These are phyloP conservation scores for Callipepla californica DNA, from an alignment of 2,113 vertebrate genomes.

Conservation along the genomic window DNA sequence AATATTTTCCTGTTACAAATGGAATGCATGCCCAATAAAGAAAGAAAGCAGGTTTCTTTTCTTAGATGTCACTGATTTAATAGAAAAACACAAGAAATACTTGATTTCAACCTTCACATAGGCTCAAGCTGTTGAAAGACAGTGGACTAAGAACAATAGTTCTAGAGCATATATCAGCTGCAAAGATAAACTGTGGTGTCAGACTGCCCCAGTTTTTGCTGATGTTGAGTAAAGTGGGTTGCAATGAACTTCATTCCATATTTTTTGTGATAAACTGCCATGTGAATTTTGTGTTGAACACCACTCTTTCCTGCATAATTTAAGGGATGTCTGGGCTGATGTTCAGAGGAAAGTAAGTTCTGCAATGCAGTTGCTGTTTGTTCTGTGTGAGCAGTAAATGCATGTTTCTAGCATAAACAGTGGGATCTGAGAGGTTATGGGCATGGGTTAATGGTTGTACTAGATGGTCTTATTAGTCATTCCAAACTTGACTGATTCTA, in stretches of 20 bases:
- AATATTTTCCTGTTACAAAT: slow-evolving; percentile 33
- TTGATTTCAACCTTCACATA: background rate
- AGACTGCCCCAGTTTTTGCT: background rate
- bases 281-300: accelerated
- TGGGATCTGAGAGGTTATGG: no score
- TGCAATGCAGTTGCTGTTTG: background rate
- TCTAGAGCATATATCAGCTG: background rate
- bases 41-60: background rate
- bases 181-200: background rate
- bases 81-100: background rate
- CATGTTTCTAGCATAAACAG: background rate
- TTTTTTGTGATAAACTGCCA: background rate
- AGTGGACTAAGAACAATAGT: background rate
- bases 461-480: no score
- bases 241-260: background rate
- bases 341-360: background rate
- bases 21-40: background rate
- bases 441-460: no score
- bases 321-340: background rate
- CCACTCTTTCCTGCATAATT: background rate
- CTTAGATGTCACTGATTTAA: background rate
- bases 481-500: no score
- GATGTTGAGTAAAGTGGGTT: background rate
- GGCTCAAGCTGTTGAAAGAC: background rate
- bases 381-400: background rate